A percentile compares a stretch with the other conserved stretches of the same genome.
Evolutionary conservation across 2,888 invertebrate species (phyloP).

Genomic region (Yponomeuta cagnagella): DNA sequence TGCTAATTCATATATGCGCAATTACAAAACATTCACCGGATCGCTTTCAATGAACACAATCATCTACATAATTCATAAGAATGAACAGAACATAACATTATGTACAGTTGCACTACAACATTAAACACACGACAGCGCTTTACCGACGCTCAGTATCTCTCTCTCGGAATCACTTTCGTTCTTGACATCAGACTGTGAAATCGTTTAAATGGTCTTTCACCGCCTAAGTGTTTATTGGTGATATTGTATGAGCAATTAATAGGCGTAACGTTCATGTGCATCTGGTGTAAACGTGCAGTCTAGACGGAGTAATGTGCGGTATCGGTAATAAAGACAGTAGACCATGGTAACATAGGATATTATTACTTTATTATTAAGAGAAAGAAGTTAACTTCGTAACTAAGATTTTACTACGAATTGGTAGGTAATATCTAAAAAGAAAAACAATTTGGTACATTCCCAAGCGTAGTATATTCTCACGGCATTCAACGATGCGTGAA

Average conservation of each 20-base stretch:
- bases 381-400: too few relatives aligned
- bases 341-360: background rate
- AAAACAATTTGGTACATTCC: constrained; percentile 7
- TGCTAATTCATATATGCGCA: background rate
- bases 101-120: constrained; percentile 2
- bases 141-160: constrained; percentile 32
- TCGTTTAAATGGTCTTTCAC: constrained; percentile 48
- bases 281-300: constrained; percentile 38
- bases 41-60: constrained; percentile 9
- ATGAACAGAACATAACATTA: background rate
- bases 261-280: constrained; percentile 34
- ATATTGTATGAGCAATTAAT: constrained; percentile 41
- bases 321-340: constrained; percentile 31
- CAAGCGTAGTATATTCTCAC: constrained; percentile 62
- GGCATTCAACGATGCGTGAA: constrained; percentile 60
- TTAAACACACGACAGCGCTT: constrained; percentile 16
- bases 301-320: constrained; percentile 41
- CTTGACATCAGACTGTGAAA: constrained; percentile 44
- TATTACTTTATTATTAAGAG: too few relatives aligned
- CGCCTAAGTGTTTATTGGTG: constrained; percentile 34
- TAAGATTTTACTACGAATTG: constrained; percentile 14
- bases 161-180: constrained; percentile 54
- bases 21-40: constrained; percentile 4
- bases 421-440: constrained; percentile 19
- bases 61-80: constrained; percentile 8